Evolutionary conservation across 2,888 invertebrate species (phyloP).

Genomic region (Thumatha senex): DNA sequence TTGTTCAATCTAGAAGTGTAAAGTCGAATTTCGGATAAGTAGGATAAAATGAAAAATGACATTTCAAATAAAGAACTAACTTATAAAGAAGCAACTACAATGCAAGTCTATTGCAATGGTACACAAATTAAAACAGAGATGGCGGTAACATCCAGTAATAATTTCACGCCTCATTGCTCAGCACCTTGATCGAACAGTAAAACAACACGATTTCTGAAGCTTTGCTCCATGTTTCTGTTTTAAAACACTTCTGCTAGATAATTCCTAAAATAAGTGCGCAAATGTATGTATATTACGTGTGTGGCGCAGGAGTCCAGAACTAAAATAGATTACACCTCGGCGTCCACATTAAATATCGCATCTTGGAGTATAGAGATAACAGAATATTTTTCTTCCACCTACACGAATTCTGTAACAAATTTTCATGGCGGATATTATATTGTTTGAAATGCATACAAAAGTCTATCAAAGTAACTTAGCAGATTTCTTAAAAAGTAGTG

Average conservation of each 20-base stretch:
- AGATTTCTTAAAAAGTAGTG: slow-evolving; percentile 6
- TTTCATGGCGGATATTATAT: slow-evolving; percentile 38
- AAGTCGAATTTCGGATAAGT: no score
- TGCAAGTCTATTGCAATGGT: no score
- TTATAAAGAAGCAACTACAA: no score
- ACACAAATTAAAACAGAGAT: not conserved
- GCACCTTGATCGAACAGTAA: not conserved
- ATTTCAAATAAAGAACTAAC: no score
- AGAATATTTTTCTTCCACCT: slow-evolving; percentile 62
- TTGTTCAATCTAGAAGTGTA: no score
- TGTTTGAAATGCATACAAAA: slow-evolving; percentile 27
- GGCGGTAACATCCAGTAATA: not conserved
- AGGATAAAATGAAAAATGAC: no score
- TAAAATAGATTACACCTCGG: slow-evolving; percentile 66
- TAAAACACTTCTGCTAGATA: slow-evolving; percentile 36
- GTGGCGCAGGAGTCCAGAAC: slow-evolving; percentile 59
- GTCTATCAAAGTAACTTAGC: slow-evolving; percentile 12
- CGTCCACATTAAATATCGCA: slow-evolving; percentile 63
- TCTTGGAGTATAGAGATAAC: slow-evolving; percentile 59
- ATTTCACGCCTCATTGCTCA: not conserved
- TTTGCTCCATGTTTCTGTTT: not conserved
- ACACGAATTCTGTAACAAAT: slow-evolving; percentile 51
- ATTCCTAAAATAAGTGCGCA: slow-evolving; percentile 62
- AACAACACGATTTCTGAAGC: no score
- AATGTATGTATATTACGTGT: slow-evolving; percentile 60